Base-by-base conservation (phyloP, 2,888 invertebrate species). In the Chalcis sispes region DNA sequence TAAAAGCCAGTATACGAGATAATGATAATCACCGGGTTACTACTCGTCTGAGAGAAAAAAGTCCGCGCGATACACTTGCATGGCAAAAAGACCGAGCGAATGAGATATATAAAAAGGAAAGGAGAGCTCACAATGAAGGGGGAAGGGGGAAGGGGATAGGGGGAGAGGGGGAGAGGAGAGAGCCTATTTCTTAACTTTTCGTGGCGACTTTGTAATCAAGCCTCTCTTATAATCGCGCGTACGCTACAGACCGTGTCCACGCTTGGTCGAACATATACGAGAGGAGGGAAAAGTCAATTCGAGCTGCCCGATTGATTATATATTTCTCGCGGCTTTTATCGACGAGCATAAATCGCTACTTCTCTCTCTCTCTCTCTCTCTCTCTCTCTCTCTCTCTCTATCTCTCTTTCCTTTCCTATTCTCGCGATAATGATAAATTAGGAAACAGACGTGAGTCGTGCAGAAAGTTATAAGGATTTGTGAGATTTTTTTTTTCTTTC, bases 401-500 rank as follows among this genome's bases (percentile, higher is more conserved):
- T n/a, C n/a, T n/a, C n/a, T n/a, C n/a, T n/a, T n/a, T n/a, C n/a
- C n/a, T n/a, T n/a, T n/a, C n/a, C n/a, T n/a, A n/a, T n/a, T 29
- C 66, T 25, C 27, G 42, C 59, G 67, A 69, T 73, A 72, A 65
- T 71, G 75, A 75, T 76, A 75, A 59, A 58, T 61, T 58, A 40
- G 52, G 65, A 75, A 73, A 75, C 42, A 48, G 40, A 20, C 67
- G 70, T 56, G 46, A 58, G 59, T 32, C 69, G 46, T 48, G 61
- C 67, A 42, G n/a, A 23, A 66, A 40, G n/a, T 62, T 54, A 66
- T 54, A 10, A 23, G 36, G 18, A 48, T 61, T 42, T 13, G 3
- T 46, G 13, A 36, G 4, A 13, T 27, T 29, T 32, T n/a, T n/a
- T n/a, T 40, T 20, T 83, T 84, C 83, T 81, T 65, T 76, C 75